Base-by-base conservation (phyloP, 2,888 invertebrate species). In the Myopa testacea region DNA sequence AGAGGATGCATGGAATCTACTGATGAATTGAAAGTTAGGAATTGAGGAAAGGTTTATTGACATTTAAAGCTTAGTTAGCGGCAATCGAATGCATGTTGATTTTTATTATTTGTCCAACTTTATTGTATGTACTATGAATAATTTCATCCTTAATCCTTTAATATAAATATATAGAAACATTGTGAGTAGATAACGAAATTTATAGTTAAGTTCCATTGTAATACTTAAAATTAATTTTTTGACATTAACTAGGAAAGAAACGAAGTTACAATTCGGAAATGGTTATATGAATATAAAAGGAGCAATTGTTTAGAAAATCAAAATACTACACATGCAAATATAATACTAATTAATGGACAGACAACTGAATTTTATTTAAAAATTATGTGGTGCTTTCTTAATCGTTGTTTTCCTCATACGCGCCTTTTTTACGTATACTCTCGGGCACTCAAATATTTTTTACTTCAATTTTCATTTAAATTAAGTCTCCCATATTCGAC, bases 1-100 rank as follows among this genome's bases (percentile, higher is more conserved):
- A 82, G 92, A 92, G 84, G 92, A 92, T 84, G 90, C 92, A 65
- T 92, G 92, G 92, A 91, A 92, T 84, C 90, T 91, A 85, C 86
- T 92, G 81, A 92, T 92, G 87, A 91, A 92, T 34, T 65, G 37
- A 65, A 65, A 14, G 4, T 63, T 45, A 45, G 10, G 7, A 45
- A 45, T 45, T 8, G 6, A 45, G 45, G 26, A 26, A 8, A n/a
- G 10, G 62, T 62, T 4, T 26, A 62, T 62, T 19, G n/a, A 62
- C 10, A 55, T 34, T 71, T 16, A 14, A 5, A 3, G 45, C 45
- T 40, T 60, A 60, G 37, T n/a, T 26, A 62, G 60, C 19, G 50
- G 12, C 10, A 19, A 45, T 40, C 16, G 12, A n/a, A 38, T 65
- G 16, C 12, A 4, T 65, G 34, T 65, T n/a, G 10, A 40, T 38